These are phyloP conservation scores for Panurus biarmicus DNA, from an alignment of 2,113 vertebrate genomes.

Conservation along the genomic window DNA sequence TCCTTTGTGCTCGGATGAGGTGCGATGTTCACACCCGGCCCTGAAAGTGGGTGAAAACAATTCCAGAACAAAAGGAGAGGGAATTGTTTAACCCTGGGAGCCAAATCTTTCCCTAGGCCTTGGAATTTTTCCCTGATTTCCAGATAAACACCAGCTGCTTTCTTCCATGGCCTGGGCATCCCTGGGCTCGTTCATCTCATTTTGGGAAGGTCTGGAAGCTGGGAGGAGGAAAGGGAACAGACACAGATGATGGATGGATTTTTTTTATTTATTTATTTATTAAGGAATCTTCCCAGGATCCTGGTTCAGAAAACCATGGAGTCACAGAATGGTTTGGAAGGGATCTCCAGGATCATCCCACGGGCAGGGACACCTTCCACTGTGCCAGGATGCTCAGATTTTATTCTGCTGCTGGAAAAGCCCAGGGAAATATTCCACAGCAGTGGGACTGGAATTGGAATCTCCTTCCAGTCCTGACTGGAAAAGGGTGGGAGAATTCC, in stretches of 20 bases:
- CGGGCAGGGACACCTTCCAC: not conserved
- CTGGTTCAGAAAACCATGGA: not conserved
- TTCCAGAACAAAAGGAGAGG: not conserved
- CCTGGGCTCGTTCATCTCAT: not conserved
- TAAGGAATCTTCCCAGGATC: not conserved
- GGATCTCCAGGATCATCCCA: not conserved
- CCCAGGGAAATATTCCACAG: not conserved
- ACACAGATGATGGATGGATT: not conserved
- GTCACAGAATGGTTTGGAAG: not conserved
- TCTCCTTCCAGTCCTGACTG: not conserved
- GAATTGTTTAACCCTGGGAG: rapidly evolving
- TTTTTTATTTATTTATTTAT: not conserved
- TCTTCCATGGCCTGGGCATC: not conserved
- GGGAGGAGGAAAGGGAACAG: not conserved
- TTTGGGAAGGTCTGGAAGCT: not conserved
- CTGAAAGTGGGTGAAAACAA: not conserved
- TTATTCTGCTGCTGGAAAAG: not conserved
- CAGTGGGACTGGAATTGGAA: not conserved
- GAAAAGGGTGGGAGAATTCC: not conserved
- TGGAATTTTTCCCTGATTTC: not conserved
- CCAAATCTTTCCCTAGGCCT: not conserved
- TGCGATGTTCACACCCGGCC: not conserved
- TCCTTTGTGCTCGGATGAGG: not conserved
- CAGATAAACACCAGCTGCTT: not conserved
- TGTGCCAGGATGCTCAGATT: not conserved